These are phyloP conservation scores for Taphrorychus bicolor DNA, from an alignment of 2,888 invertebrate species.

Conservation along the genomic window DNA sequence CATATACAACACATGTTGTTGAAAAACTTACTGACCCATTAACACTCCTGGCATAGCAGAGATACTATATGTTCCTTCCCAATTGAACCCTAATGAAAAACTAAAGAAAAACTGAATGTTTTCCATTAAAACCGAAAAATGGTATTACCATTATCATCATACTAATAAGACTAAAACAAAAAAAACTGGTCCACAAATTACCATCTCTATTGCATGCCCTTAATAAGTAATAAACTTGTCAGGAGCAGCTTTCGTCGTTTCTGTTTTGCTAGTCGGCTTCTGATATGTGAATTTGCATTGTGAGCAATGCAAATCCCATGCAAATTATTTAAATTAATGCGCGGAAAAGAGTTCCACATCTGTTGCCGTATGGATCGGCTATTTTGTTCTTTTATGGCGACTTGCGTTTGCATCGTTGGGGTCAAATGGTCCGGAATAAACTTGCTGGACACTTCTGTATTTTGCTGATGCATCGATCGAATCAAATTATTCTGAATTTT, in stretches of 20 bases:
- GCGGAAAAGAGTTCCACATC: slow-evolving; percentile 12
- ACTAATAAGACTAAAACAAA: not conserved
- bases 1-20: no score
- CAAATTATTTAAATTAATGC: slow-evolving; percentile 18
- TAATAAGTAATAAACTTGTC: slow-evolving; percentile 28
- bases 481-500: not conserved
- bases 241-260: slow-evolving; percentile 8
- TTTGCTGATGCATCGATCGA: not conserved
- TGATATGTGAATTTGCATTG: slow-evolving; percentile 12
- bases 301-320: slow-evolving; percentile 8
- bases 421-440: not conserved
- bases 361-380: slow-evolving; percentile 7
- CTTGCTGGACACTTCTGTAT: not conserved
- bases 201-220: slow-evolving; percentile 8
- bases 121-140: no score
- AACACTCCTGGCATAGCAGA: not conserved
- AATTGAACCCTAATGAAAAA: no score
- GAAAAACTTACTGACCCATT: not conserved
- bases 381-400: not conserved
- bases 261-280: not conserved
- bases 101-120: no score
- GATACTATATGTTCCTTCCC: no score
- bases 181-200: not conserved
- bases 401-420: not conserved
- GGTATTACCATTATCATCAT: no score